Percentiles rank a stretch among this genome's conserved stretches.
phyloP scores from a whole-genome alignment of 1,140 invertebrate species.

The Rhopalosiphum maidis region DNA sequence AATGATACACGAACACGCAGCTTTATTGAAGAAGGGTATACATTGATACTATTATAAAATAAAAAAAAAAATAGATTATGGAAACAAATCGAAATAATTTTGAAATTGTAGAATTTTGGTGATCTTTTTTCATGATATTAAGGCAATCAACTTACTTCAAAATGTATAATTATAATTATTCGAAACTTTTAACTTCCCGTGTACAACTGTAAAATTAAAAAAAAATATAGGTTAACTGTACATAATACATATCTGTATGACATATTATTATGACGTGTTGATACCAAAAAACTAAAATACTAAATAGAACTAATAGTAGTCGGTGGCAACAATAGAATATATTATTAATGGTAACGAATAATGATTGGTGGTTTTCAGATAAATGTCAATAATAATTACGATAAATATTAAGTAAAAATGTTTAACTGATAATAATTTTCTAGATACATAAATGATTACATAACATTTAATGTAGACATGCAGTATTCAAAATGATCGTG shows the following conservation, averaged over 20 bases:
- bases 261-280: slow-evolving; percentile 6
- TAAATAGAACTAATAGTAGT: neutral
- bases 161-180: neutral
- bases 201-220: neutral
- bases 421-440: neutral
- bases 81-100: neutral
- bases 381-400: neutral
- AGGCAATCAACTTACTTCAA: neutral
- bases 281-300: neutral
- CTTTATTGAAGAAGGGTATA: neutral
- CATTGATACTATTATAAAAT: neutral
- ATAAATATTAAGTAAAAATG: neutral
- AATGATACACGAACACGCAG: neutral
- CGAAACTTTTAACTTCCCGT: neutral
- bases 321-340: neutral
- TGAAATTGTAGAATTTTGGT: neutral
- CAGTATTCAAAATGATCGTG: neutral
- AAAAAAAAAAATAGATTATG: neutral
- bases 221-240: neutral
- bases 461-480: neutral
- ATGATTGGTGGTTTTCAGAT: slow-evolving; percentile 8
- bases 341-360: neutral
- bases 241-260: no score
- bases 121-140: neutral
- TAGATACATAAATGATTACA: neutral